phyloP scores from a whole-genome alignment of 2,888 invertebrate species.

The Sisyra terminalis region DNA sequence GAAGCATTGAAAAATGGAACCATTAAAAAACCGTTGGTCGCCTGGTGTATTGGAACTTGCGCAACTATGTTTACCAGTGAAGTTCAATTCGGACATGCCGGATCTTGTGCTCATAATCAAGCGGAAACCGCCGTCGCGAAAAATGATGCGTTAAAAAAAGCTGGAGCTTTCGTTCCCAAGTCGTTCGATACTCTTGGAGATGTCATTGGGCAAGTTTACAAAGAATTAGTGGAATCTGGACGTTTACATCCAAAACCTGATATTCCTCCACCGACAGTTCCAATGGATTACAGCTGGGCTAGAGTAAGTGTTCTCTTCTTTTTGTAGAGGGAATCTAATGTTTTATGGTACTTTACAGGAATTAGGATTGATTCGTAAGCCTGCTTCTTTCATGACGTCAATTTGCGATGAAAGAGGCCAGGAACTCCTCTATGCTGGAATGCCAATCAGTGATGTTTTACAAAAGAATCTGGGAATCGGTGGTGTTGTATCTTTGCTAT shows the following conservation, averaged over 20 bases:
- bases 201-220: constrained; percentile 56
- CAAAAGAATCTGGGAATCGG: constrained; percentile 94
- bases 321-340: too few relatives aligned
- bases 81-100: constrained; percentile 97
- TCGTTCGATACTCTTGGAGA: constrained; percentile 86
- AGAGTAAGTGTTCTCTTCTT: constrained; percentile 32
- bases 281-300: constrained; percentile 99
- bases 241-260: constrained; percentile 78
- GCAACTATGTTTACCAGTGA: constrained; percentile 69
- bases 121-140: constrained; percentile 87
- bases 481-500: constrained; percentile 89
- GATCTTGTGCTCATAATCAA: constrained; percentile 90
- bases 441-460: constrained; percentile 73
- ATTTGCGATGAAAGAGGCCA: constrained; percentile 99
- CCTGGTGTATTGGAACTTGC: constrained; percentile 88
- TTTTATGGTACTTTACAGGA: too few relatives aligned
- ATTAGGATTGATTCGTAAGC: constrained; percentile 92
- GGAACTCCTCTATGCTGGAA: constrained; percentile 91
- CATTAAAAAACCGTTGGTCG: constrained; percentile 87
- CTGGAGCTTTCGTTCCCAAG: constrained; percentile 81
- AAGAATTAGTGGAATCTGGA: constrained; percentile 61
- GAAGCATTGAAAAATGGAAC: constrained; percentile 61
- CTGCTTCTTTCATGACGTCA: constrained; percentile 98
- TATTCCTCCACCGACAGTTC: constrained; percentile 96
- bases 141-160: constrained; percentile 64